Percentiles rank a stretch among this genome's conserved stretches.
phyloP scores from a whole-genome alignment of 1,140 invertebrate genomes.

The Drosophila bocki region DNA sequence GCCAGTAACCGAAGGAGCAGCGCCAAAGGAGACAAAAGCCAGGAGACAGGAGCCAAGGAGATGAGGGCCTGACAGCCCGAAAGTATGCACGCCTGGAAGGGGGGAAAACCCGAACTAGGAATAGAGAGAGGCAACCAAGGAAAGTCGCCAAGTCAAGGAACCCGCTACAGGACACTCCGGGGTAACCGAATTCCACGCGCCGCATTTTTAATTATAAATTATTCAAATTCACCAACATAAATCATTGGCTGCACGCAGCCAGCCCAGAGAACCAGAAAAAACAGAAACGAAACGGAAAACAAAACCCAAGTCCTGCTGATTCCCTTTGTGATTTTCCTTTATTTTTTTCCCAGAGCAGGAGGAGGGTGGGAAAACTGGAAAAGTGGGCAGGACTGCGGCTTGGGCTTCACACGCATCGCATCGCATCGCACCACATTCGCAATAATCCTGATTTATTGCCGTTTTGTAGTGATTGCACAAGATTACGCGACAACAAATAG shows the following conservation, averaged over 20 bases:
- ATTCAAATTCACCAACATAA: conserved; percentile 82
- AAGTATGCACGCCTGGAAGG: conserved; percentile 50
- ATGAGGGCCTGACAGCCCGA: conserved; percentile 44
- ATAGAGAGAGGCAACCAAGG: conserved; percentile 2
- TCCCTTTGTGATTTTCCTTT: conserved; percentile 22
- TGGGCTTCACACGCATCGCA: conserved; percentile 66
- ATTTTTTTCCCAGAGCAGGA: conserved; percentile 14
- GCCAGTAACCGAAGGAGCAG: conserved; percentile 43
- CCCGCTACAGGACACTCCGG: conserved; percentile 65
- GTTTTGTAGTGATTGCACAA: conserved; percentile 84
- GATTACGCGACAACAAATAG: conserved; percentile 84
- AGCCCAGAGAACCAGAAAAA: conserved; percentile 21
- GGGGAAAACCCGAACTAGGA: background rate
- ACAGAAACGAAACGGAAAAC: conserved; percentile 15
- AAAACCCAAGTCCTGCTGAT: conserved; percentile 41
- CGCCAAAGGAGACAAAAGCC: conserved; percentile 31
- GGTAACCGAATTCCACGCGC: conserved; percentile 78
- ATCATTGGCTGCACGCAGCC: conserved; percentile 75
- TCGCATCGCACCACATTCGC: conserved; percentile 77
- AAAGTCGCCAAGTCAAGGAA: conserved; percentile 37
- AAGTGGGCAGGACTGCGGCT: conserved; percentile 50
- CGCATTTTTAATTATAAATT: conserved; percentile 83
- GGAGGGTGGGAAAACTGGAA: conserved; percentile 24
- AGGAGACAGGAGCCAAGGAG: conserved; percentile 22
- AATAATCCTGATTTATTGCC: conserved; percentile 85